Conservation (phyloP, 1,140 invertebrate species). For the Sinella curviseta region DNA sequence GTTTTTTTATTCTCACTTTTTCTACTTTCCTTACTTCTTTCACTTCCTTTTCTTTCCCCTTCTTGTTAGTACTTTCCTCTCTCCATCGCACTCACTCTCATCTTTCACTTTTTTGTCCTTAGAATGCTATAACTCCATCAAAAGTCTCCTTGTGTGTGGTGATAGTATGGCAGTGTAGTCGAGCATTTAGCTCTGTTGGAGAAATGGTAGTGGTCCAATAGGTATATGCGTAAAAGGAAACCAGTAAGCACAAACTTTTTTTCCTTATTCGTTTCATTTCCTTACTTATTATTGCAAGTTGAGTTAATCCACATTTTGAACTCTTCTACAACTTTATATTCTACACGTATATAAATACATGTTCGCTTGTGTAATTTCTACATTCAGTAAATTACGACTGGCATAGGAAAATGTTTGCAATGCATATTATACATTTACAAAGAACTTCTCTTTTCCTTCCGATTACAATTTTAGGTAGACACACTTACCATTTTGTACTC, state of each 20-base stretch:
- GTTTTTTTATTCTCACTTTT: not conserved
- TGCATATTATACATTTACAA: no score
- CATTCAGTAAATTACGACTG: no score
- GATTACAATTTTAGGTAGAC: no score
- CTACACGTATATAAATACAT: no score
- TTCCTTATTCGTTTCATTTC: slow-evolving; percentile 16
- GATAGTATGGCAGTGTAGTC: no score
- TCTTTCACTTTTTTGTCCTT: not conserved
- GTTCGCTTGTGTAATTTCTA: no score
- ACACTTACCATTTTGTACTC: no score
- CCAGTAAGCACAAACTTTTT: not conserved
- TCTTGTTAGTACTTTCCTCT: not conserved
- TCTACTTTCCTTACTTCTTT: not conserved
- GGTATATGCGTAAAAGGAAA: not conserved
- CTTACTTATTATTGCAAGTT: not conserved
- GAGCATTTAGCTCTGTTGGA: not conserved
- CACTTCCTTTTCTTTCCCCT: not conserved
- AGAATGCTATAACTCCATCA: not conserved
- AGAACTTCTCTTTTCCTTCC: no score
- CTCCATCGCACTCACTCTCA: not conserved
- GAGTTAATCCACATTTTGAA: not conserved
- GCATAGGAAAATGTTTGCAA: no score
- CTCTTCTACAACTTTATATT: not conserved
- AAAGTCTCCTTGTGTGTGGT: not conserved
- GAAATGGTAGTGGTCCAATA: not conserved